Evolutionary conservation across 2,113 vertebrate species (phyloP).

Genomic region (Stigmatopora nigra): DNA sequence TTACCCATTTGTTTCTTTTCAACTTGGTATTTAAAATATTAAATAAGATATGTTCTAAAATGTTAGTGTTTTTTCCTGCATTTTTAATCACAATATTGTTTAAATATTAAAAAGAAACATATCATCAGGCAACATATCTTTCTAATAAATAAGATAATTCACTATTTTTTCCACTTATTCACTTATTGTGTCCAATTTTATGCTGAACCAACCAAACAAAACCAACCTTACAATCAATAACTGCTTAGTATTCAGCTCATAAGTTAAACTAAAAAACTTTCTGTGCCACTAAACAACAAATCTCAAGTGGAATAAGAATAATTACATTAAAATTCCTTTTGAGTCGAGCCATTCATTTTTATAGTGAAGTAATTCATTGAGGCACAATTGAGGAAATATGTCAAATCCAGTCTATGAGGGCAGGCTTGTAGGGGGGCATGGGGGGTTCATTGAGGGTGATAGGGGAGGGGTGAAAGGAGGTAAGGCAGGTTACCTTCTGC

Average conservation of each 20-base stretch:
- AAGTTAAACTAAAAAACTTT: not conserved
- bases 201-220: not conserved
- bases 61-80: too few relatives aligned
- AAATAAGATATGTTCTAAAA: too few relatives aligned
- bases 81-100: too few relatives aligned
- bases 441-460: slow-evolving; percentile 23
- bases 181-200: not conserved
- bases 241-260: not conserved
- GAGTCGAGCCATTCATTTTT: not conserved
- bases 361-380: not conserved
- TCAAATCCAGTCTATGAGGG: not conserved
- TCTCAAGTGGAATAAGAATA: not conserved
- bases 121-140: too few relatives aligned
- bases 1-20: too few relatives aligned
- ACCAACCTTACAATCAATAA: not conserved
- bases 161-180: too few relatives aligned
- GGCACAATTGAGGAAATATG: not conserved
- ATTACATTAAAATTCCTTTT: not conserved
- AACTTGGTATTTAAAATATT: too few relatives aligned
- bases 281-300: not conserved
- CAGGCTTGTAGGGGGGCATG: too few relatives aligned
- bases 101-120: too few relatives aligned
- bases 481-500: slow-evolving; percentile 86
- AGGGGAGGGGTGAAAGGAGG: slow-evolving; percentile 28
- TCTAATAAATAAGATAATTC: too few relatives aligned